A percentile compares a stretch with the other conserved stretches of the same genome.
Conservation (phyloP, 2,888 invertebrate genomes). For the Sinelater perroti region DNA sequence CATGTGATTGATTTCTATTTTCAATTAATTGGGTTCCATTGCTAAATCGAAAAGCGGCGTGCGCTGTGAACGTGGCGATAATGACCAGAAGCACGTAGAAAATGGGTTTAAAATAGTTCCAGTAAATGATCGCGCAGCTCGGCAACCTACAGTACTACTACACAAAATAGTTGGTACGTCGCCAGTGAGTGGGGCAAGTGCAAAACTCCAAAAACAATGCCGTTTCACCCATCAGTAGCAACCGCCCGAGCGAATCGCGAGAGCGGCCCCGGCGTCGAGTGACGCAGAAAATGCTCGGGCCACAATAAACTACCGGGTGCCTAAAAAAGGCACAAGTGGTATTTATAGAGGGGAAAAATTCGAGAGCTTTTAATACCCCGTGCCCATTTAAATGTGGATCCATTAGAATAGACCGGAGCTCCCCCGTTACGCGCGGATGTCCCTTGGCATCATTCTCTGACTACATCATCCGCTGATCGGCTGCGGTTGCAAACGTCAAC, state of each 20-base stretch:
- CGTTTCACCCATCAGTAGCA: conserved; percentile 41
- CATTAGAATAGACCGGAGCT: conserved; percentile 22
- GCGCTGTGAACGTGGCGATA: neutral
- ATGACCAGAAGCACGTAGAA: conserved; percentile 15
- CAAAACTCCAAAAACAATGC: conserved; percentile 43
- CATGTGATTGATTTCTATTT: no score
- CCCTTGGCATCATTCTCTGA: neutral
- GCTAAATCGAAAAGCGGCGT: no score
- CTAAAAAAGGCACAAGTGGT: conserved; percentile 41
- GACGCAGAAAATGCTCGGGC: conserved; percentile 33
- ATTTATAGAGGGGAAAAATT: conserved; percentile 18
- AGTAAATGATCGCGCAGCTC: conserved; percentile 14
- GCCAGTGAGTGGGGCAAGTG: conserved; percentile 43
- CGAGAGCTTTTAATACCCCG: conserved; percentile 2
- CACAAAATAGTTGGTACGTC: conserved; percentile 41
- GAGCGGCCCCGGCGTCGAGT: conserved; percentile 10
- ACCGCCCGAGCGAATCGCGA: conserved; percentile 21
- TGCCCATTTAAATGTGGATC: conserved; percentile 1
- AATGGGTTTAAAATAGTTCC: conserved; percentile 25
- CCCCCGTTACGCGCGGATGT: neutral
- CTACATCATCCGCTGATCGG: conserved; percentile 10
- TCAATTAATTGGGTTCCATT: no score
- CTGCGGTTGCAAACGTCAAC: conserved; percentile 16
- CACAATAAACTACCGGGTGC: conserved; percentile 45
- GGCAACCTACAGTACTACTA: conserved; percentile 31